These are phyloP conservation scores for Pedicia rivosa DNA, from an alignment of 2,888 invertebrate species.

Conservation along the genomic window DNA sequence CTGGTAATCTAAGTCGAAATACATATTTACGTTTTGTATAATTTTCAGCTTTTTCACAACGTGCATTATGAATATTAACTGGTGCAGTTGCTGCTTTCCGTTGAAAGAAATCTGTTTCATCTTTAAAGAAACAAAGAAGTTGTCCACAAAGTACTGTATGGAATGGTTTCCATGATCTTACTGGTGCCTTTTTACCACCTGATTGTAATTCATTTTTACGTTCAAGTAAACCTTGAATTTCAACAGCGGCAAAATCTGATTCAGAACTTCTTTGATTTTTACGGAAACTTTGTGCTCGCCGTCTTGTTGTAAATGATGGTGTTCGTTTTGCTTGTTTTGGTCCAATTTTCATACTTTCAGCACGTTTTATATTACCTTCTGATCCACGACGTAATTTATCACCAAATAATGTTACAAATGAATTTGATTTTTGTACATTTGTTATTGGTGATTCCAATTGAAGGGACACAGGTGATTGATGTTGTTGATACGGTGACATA, in stretches of 20 bases:
- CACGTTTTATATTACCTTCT: constrained; percentile 50
- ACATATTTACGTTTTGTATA: constrained; percentile 93
- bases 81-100: constrained; percentile 81
- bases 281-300: constrained; percentile 76
- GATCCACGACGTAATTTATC: constrained; percentile 47
- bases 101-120: constrained; percentile 75
- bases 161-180: constrained; percentile 89
- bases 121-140: constrained; percentile 93
- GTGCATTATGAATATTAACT: constrained; percentile 60
- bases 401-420: constrained; percentile 42
- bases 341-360: constrained; percentile 76
- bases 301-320: constrained; percentile 86
- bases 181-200: constrained; percentile 87
- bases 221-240: constrained; percentile 80
- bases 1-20: constrained; percentile 71
- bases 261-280: constrained; percentile 45
- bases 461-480: not conserved
- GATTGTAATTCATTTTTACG: constrained; percentile 88
- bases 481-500: constrained; percentile 17
- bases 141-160: constrained; percentile 95
- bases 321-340: constrained; percentile 79
- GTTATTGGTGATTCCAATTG: not conserved
- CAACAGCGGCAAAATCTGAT: constrained; percentile 67
- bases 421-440: constrained; percentile 41
- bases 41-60: constrained; percentile 75